Evolutionary conservation across 1,140 invertebrate genomes (phyloP), one percentile per base, ranked within the genome.

Genomic region (Leptinotarsa texana): DNA sequence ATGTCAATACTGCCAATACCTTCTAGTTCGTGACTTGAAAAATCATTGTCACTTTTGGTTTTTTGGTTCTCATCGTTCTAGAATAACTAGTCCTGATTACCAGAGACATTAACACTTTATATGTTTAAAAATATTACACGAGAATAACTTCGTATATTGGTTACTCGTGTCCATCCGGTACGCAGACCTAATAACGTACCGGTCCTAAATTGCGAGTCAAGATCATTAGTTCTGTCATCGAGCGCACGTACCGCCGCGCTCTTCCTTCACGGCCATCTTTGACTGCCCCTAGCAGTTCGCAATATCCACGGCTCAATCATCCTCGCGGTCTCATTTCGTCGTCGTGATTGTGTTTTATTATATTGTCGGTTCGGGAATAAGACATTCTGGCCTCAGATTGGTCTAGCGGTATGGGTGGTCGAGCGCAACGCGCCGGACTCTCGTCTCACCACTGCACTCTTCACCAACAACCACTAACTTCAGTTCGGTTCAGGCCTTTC

Each of bases 331-430:
- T 81, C 77, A 79, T 81, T 79, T 80, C 79, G 78, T 79, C 81
- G 78, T 79, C 79, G 81, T 80, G 82, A 82, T 82, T 83, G 82
- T 82, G 79, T 83, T 83, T 83, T 82, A 82, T 83, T 83, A 81
- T 80, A 79, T 80, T 80, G 79, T 81, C 80, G 80, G 82, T 63
- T 76, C 80, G 79, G 77, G 81, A 83, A 82, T 83, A 83, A 83
- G 82, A 83, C 82, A 82, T 83, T 82, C 80, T 82, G 79, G 73
- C 79, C 79, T 75, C 80, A 83, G 82, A 83, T 83, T 83, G 82
- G 82, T 83, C 82, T 82, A 81, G 79, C 81, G 77, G 81, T 80
- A 78, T 82, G 82, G 82, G 82, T 83, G 82, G 82, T 83, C 82
- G 82, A 74, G 74, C 22, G 42, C 33, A 66, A 24, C 68, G 68